Evolutionary conservation across 2,113 vertebrate genomes (phyloP), one percentile per base, ranked within the genome.

Genomic region (Odocoileus hemionus): DNA sequence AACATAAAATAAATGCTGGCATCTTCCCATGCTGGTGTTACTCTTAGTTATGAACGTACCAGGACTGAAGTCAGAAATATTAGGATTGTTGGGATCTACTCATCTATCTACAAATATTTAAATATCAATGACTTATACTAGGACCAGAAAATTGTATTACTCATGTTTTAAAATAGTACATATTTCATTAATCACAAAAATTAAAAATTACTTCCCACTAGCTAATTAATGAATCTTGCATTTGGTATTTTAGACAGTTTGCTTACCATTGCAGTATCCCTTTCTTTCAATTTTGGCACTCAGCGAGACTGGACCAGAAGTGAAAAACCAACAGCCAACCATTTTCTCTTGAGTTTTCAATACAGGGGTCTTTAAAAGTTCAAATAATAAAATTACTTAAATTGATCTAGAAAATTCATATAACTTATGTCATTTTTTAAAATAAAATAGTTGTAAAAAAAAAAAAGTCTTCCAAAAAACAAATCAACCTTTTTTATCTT

Each of bases 211-310:
- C 15, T 54, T 64, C 7, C 19, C 89, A 16, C 82, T 45, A 91
- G 43, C 82, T 58, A 87, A 54, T 43, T 6, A 58, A 13, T 0
- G 6, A 15, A 5, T 54, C 12, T 76, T 33, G 84, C 67, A 6
- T 5, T 0, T 36, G 14, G 45, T 52, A 4, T 90, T 67, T 21
- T 83, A 28, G 12, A n/a, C 26, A 9, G n/a, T 16, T 4, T 33
- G 96, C 99, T 99, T 98, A 99, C 99, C 99, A 52, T 99, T 99
- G 96, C 99, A 99, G 97, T 99, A 99, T 33, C 99, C 99, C 89
- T 99, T 99, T 97, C 99, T 99, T 85, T 99, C 99, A 86, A 99
- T 99, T 98, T 99, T 99, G 98, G 99, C 99, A 97, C 98, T 99
- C 98, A 99, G 98, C 30, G 99, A 99, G 86, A 99, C 98, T 25